Base-by-base conservation (phyloP, 2,113 vertebrate genomes). In the Hucho hucho region DNA sequence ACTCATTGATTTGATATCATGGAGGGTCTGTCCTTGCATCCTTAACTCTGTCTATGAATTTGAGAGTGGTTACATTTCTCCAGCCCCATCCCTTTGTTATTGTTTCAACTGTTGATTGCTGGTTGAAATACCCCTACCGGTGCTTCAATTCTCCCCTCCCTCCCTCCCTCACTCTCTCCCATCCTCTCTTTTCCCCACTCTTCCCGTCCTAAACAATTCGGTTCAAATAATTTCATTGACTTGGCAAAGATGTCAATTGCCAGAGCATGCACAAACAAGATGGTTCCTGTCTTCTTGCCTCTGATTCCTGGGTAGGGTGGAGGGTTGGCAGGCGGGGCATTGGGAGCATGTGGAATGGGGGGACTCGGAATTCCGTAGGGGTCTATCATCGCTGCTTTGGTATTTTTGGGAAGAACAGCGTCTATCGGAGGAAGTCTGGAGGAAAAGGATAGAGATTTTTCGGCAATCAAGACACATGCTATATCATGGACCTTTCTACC, bases 231-330 rank as follows among this genome's bases (percentile, higher is more conserved):
- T 49, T 64, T 46, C 14, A 73, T 29, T 49, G 47, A 61, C 69
- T 69, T 37, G 29, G 43, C 43, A 46, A 32, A 59, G 3, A 20
- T 20, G 18, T 28, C 4, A 69, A 61, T 6, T 46, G 16, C 28
- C 32, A n/a, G 32, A 46, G 18, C 18, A 56, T 14, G 25, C 37
- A 64, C 20, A 74, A 43, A 69, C 43, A 47, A 3, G 37, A 12
- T 13, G 13, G 58, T 9, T 24, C 6, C n/a, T 9, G 4, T n/a
- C 22, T 64, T 64, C 82, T 75, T 70, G 90, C 90, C 89, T 90
- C 82, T 89, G 59, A 69, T 85, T 77, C 90, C 92, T 0, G 89
- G 85, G 76, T 94, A 90, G 11, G 91, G 90, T 46, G 92, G 91
- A 20, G 92, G 90, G 69, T 88, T 89, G 56, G n/a, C 7, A 0